Evolutionary conservation across 1,140 invertebrate species (phyloP).

Genomic region (Calephelis nemesis): DNA sequence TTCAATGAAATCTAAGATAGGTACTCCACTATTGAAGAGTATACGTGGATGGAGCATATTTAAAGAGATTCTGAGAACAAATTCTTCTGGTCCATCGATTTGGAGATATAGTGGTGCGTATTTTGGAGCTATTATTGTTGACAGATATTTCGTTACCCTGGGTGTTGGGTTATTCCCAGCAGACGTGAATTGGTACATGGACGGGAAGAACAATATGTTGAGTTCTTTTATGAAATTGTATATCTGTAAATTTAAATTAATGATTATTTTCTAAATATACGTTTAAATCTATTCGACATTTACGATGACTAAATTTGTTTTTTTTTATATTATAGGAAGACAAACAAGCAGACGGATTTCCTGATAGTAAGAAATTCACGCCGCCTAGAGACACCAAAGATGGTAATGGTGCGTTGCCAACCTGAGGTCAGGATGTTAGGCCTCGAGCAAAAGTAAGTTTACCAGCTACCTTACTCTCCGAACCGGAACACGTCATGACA

Average conservation of each 20-base stretch:
- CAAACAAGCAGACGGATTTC: too few relatives aligned
- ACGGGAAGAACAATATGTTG: constrained; percentile 48
- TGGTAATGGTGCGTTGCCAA: too few relatives aligned
- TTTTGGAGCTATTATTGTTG: constrained; percentile 49
- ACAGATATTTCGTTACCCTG: constrained; percentile 40
- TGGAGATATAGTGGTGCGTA: constrained; percentile 57
- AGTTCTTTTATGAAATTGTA: constrained; percentile 32
- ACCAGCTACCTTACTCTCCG: too few relatives aligned
- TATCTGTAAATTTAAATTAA: constrained; percentile 40
- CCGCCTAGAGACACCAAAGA: too few relatives aligned
- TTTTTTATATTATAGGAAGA: too few relatives aligned
- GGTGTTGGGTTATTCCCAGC: constrained; percentile 46
- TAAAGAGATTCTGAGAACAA: constrained; percentile 47
- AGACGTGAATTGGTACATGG: constrained; percentile 51
- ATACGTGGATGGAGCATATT: constrained; percentile 54
- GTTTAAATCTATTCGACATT: too few relatives aligned
- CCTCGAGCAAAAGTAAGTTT: too few relatives aligned
- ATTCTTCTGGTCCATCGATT: constrained; percentile 58
- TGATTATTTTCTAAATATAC: background rate
- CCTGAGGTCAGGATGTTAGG: too few relatives aligned
- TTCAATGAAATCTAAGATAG: constrained; percentile 49
- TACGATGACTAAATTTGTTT: too few relatives aligned
- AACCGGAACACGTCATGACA: too few relatives aligned
- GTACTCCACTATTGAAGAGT: constrained; percentile 48
- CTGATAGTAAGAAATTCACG: too few relatives aligned